These are phyloP conservation scores for Stenichneumon culpator DNA, from an alignment of 2,888 invertebrate species.

Conservation along the genomic window DNA sequence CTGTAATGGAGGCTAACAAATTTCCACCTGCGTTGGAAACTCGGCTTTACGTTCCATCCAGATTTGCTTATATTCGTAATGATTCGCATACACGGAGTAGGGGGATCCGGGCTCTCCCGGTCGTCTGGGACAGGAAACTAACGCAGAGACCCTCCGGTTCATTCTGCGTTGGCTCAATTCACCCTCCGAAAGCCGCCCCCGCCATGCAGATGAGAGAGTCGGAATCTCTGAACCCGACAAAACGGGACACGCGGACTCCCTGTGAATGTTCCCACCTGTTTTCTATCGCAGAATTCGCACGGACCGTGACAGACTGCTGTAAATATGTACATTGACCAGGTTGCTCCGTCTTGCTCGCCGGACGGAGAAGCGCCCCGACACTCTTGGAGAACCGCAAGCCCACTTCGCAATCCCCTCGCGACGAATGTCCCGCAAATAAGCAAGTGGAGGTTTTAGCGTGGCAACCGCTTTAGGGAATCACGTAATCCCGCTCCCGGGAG, in stretches of 20 bases:
- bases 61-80: constrained; percentile 3
- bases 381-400: constrained; percentile 4
- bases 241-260: not conserved
- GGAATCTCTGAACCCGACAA: not conserved
- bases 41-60: not conserved
- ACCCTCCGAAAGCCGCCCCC: not conserved
- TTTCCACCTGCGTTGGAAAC: not conserved
- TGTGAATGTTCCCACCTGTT: not conserved
- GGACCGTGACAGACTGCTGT: not conserved
- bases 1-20: not conserved
- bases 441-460: not conserved
- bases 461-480: not conserved
- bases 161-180: not conserved
- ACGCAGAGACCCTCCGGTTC: not conserved
- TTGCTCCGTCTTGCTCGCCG: not conserved
- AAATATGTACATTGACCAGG: constrained; percentile 3
- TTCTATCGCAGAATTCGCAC: constrained; percentile 9
- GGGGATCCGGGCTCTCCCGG: not conserved
- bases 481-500: constrained; percentile 23
- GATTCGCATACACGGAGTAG: not conserved
- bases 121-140: not conserved
- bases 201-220: not conserved
- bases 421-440: constrained; percentile 1
- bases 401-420: constrained; percentile 3
- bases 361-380: not conserved